A percentile compares a stretch with the other conserved stretches of the same genome.
These are phyloP conservation scores for Spisula solida DNA, from an alignment of 2,888 invertebrate species.

Conservation along the genomic window DNA sequence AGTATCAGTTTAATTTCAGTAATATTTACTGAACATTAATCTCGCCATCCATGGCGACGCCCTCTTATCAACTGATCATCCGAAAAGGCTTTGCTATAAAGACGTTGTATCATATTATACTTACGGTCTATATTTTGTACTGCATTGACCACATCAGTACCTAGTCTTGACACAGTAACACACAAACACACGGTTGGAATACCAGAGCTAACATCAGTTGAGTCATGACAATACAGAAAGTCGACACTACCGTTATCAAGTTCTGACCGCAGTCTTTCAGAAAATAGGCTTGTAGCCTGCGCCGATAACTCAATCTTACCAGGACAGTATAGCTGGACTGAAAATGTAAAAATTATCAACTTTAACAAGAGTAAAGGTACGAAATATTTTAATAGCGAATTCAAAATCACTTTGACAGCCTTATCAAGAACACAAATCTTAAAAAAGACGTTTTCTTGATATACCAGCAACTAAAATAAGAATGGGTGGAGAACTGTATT, in stretches of 20 bases:
- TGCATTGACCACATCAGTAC: constrained; percentile 21
- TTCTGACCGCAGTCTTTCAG: not conserved
- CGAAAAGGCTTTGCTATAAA: too few species aligned
- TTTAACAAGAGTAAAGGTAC: not conserved
- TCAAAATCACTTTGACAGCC: too few species aligned
- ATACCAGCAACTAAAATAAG: too few species aligned
- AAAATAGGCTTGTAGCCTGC: not conserved
- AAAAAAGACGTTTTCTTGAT: not conserved
- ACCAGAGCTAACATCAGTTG: not conserved
- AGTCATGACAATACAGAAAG: not conserved
- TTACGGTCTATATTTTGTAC: not conserved
- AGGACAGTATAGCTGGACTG: constrained; percentile 2
- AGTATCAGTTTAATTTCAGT: too few species aligned
- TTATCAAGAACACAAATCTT: not conserved
- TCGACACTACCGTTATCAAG: not conserved
- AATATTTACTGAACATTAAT: too few species aligned
- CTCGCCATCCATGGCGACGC: too few species aligned
- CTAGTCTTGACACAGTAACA: constrained; percentile 14
- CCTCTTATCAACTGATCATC: too few species aligned
- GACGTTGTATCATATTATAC: not conserved
- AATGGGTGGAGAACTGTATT: not conserved
- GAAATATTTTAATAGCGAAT: not conserved
- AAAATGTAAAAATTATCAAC: not conserved
- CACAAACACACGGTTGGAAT: constrained; percentile 27
- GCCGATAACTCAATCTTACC: not conserved